A percentile compares a stretch with the other conserved stretches of the same genome.
Evolutionary conservation across 2,888 invertebrate species (phyloP).

Genomic region (Habrosyne pyritoides): DNA sequence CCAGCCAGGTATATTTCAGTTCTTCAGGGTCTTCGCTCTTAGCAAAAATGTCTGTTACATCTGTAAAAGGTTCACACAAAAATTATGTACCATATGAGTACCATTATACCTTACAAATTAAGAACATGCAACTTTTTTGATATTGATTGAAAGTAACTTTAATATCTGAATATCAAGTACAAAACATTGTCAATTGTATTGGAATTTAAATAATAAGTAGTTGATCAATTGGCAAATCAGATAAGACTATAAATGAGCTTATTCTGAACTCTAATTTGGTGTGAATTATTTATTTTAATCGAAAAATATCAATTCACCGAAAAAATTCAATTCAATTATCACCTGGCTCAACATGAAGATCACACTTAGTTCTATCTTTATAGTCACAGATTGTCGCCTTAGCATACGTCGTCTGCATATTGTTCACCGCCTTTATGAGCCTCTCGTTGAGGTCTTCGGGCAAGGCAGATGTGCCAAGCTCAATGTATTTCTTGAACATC

Average conservation of each 20-base stretch:
- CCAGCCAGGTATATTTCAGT: slow-evolving; percentile 90
- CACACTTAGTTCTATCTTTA: slow-evolving; percentile 85
- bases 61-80: slow-evolving; percentile 57
- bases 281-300: too few species aligned
- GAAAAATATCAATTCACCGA: not conserved
- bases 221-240: too few species aligned
- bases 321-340: slow-evolving; percentile 14
- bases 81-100: too few species aligned
- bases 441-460: slow-evolving; percentile 86
- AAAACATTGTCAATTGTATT: too few species aligned
- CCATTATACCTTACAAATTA: too few species aligned
- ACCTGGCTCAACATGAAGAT: slow-evolving; percentile 90
- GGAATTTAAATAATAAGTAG: too few species aligned
- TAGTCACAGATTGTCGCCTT: slow-evolving; percentile 90
- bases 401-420: slow-evolving; percentile 90
- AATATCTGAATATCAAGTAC: too few species aligned
- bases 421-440: slow-evolving; percentile 84
- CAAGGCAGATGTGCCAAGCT: slow-evolving; percentile 89
- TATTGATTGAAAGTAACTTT: too few species aligned
- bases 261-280: too few species aligned
- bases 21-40: slow-evolving; percentile 89
- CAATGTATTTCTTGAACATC: slow-evolving; percentile 88
- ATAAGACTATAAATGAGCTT: too few species aligned
- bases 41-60: slow-evolving; percentile 87
- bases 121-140: too few species aligned